These are phyloP conservation scores for Serilophus lunatus DNA, from an alignment of 2,113 vertebrate species.

Conservation along the genomic window DNA sequence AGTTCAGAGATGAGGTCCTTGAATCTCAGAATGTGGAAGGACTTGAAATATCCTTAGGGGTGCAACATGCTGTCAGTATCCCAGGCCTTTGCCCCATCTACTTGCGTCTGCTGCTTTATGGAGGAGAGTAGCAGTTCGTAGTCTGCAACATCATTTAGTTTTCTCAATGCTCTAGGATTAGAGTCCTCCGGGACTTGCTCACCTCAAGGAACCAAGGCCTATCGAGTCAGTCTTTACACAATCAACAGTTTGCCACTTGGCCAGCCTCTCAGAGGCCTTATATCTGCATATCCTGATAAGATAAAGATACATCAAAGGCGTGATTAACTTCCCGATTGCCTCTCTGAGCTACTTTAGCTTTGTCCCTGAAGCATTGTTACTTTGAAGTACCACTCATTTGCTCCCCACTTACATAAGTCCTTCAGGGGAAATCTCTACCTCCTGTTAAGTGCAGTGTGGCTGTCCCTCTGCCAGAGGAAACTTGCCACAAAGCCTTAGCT, in stretches of 20 bases:
- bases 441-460: not conserved
- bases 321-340: not conserved
- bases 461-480: not conserved
- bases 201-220: not conserved
- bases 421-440: not conserved
- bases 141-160: accelerated
- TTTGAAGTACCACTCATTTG: slow-evolving; percentile 5
- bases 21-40: not conserved
- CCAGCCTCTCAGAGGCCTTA: not conserved
- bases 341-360: slow-evolving; percentile 1
- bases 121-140: not conserved
- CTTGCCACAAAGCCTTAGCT: not conserved
- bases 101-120: not conserved
- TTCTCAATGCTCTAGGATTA: not conserved
- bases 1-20: not conserved
- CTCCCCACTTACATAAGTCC: not conserved
- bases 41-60: not conserved
- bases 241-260: not conserved
- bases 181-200: not conserved
- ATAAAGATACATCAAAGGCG: slow-evolving; percentile 28
- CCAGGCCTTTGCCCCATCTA: not conserved
- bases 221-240: not conserved
- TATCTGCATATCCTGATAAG: not conserved
- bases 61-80: not conserved
- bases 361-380: not conserved